These are phyloP conservation scores for Rhinichthys osculus DNA, from an alignment of 2,797 vertebrate genomes.

Conservation along the genomic window DNA sequence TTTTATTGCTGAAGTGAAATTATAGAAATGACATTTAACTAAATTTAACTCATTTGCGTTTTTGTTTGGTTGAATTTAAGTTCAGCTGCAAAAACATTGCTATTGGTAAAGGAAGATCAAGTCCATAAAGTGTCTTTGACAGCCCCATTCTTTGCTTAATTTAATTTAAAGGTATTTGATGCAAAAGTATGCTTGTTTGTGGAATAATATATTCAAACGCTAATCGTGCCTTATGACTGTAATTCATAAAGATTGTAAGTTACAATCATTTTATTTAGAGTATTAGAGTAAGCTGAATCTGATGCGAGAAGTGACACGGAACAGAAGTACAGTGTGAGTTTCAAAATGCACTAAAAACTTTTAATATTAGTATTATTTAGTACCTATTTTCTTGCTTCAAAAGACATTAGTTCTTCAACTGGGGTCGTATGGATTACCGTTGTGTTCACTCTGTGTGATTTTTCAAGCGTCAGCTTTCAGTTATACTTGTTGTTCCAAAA, in stretches of 20 bases:
- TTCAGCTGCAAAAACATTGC: not conserved
- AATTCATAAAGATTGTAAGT: not conserved
- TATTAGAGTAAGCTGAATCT: not conserved
- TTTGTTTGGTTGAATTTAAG: slow-evolving; percentile 9
- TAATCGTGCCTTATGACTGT: not conserved
- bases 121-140: not conserved
- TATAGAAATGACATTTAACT: slow-evolving; percentile 21
- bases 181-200: not conserved
- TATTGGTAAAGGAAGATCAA: not conserved
- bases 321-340: not conserved
- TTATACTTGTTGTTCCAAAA: not conserved
- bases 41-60: not conserved
- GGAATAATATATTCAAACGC: not conserved
- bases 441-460: not conserved
- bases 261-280: not conserved
- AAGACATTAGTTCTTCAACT: not conserved
- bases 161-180: not conserved
- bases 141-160: not conserved
- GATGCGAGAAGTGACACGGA: not conserved
- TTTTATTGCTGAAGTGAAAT: slow-evolving; percentile 10
- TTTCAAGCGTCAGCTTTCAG: not conserved
- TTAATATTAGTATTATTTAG: not conserved
- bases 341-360: not conserved
- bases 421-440: not conserved
- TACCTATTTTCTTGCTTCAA: not conserved